Percentiles rank a stretch among this genome's conserved stretches.
These are phyloP conservation scores for Diorhabda carinulata DNA, from an alignment of 1,140 invertebrate species.

Conservation along the genomic window DNA sequence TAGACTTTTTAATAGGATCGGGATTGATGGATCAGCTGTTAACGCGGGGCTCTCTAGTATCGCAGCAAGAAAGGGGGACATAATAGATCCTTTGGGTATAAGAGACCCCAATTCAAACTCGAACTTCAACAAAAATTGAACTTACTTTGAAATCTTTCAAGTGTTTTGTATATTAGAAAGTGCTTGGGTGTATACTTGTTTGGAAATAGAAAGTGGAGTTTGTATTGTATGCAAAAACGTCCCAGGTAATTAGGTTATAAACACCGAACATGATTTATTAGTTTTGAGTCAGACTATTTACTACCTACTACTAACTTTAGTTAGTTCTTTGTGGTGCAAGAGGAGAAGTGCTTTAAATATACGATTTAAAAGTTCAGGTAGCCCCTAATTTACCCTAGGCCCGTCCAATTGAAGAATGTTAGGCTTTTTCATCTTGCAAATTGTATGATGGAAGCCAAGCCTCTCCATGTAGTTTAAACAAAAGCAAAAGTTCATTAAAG, in stretches of 20 bases:
- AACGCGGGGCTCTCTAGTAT: too few species aligned
- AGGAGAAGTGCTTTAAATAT: slow-evolving; percentile 78
- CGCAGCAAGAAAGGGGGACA: too few species aligned
- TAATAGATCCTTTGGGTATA: too few species aligned
- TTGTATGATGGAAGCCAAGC: too few species aligned
- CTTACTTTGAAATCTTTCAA: slow-evolving; percentile 47
- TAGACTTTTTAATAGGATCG: too few species aligned
- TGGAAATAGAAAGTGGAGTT: slow-evolving; percentile 49
- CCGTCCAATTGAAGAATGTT: too few species aligned
- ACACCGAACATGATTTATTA: slow-evolving; percentile 59
- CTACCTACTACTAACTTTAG: slow-evolving; percentile 80
- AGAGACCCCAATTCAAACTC: slow-evolving; percentile 6
- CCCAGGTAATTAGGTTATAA: slow-evolving; percentile 50
- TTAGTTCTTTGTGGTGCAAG: slow-evolving; percentile 77
- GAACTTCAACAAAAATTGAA: slow-evolving; percentile 29
- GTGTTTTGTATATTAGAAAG: slow-evolving; percentile 47
- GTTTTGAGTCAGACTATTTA: slow-evolving; percentile 79
- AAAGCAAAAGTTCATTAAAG: too few species aligned
- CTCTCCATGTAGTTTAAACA: too few species aligned
- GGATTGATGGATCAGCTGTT: too few species aligned
- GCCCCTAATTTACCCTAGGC: slow-evolving; percentile 12
- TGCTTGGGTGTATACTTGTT: slow-evolving; percentile 48
- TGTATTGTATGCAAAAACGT: slow-evolving; percentile 49
- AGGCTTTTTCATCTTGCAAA: too few species aligned
- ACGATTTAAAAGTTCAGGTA: slow-evolving; percentile 65